Evolutionary conservation across 2,888 invertebrate genomes (phyloP).

Genomic region (Brassicogethes aeneus): DNA sequence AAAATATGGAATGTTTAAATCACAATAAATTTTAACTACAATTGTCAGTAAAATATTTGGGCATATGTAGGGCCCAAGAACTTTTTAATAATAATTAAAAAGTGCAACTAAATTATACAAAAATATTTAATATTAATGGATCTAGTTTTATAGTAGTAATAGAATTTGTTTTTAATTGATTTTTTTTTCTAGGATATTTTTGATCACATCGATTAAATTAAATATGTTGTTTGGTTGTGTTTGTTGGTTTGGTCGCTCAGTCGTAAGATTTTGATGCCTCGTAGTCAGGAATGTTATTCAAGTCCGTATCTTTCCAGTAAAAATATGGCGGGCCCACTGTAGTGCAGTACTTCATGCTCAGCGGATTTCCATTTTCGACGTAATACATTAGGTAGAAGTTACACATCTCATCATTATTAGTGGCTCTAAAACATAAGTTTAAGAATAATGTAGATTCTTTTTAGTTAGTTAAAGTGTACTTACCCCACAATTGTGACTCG

Average conservation of each 20-base stretch:
- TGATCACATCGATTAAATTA: too few relatives aligned
- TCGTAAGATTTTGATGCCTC: slow-evolving; percentile 47
- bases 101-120: neutral
- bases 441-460: neutral
- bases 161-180: too few relatives aligned
- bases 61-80: too few relatives aligned
- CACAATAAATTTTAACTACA: too few relatives aligned
- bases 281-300: slow-evolving; percentile 66
- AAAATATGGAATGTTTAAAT: too few relatives aligned
- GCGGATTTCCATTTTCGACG: slow-evolving; percentile 65
- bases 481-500: slow-evolving; percentile 28
- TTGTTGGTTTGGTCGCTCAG: neutral
- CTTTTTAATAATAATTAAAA: too few relatives aligned
- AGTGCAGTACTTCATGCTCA: slow-evolving; percentile 76
- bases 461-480: slow-evolving; percentile 9
- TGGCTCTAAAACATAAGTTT: slow-evolving; percentile 45
- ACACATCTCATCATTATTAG: slow-evolving; percentile 89
- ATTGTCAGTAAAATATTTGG: too few relatives aligned
- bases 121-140: neutral
- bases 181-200: too few relatives aligned
- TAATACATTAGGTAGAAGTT: slow-evolving; percentile 94
- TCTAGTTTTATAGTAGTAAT: too few relatives aligned
- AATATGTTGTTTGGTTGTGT: too few relatives aligned
- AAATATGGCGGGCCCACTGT: slow-evolving; percentile 75
- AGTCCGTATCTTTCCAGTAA: slow-evolving; percentile 63